Base-by-base conservation (phyloP, 2,113 vertebrate genomes). In the Columba janthina region DNA sequence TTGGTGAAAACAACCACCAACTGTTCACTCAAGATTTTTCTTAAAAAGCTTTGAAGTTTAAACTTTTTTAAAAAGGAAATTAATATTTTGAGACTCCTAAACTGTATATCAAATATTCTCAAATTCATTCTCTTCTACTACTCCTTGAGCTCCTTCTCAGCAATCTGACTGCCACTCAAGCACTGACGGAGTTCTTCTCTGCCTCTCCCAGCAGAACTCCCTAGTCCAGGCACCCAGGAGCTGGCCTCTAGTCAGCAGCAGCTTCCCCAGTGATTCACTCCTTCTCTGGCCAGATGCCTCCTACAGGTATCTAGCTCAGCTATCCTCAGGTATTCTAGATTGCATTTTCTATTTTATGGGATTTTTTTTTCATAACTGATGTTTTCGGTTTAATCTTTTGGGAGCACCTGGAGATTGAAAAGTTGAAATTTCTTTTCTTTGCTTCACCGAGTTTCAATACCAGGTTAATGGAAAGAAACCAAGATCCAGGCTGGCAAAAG, bases 121-220 rank as follows among this genome's bases (percentile, higher is more conserved):
- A 72, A 54, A 56, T 69, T 61, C 62, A 66, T 29, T 17, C n/a
- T 72, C 15, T 40, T 78, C 18, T 85, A 57, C 75, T 86, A 28
- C 29, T 91, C n/a, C 40, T 61, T 60, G 53, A 88, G 66, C 26
- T 77, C 8, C 31, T 90, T 85, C 40, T 72, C 40, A 61, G 58
- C 9, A 82, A 10, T 93, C 73, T 3, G 6, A 54, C 83, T 75
- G 85, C 50, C 28, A 34, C 40, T 0, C 1, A 48, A 18, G 28
- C 77, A 42, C 7, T 96, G 89, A 96, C 0, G 57, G 95, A 87
- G 93, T 64, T 87, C 48, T 96, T 94, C 46, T 97, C 85, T 96
- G 90, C 96, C 82, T 95, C 85, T 97, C 92, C 85, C 75, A 93
- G 95, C 88, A 97, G 94, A 97, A 93, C 85, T 91, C 87, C 91